Evolutionary conservation across 2,797 vertebrate genomes (phyloP).

Genomic region (Bradypodion ventrale): DNA sequence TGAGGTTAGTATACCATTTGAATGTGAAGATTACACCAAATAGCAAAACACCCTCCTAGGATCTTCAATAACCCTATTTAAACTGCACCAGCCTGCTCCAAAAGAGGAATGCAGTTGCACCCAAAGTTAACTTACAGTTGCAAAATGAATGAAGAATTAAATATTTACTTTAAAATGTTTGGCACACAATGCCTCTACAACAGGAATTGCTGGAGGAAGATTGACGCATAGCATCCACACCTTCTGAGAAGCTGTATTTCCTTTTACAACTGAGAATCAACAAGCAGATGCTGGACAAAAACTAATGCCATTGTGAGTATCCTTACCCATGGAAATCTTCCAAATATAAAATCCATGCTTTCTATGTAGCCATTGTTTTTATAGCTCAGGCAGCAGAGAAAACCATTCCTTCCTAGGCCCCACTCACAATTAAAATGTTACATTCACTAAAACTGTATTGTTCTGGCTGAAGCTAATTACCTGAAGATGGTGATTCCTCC

Average conservation of each 20-base stretch:
- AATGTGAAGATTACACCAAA: too few species aligned
- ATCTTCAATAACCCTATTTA: neutral
- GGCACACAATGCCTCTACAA: neutral
- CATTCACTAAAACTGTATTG: neutral
- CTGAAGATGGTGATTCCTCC: conserved; percentile 36
- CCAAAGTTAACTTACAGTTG: neutral
- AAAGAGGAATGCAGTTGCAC: too few species aligned
- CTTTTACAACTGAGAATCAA: neutral
- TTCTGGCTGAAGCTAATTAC: conserved; percentile 15
- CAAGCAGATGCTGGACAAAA: neutral
- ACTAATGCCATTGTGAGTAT: neutral
- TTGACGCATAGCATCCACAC: neutral
- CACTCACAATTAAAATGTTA: neutral
- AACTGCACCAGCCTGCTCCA: too few species aligned
- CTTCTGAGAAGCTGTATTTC: neutral
- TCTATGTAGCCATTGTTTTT: neutral
- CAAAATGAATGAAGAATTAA: too few species aligned
- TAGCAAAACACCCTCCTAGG: too few species aligned
- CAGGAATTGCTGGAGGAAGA: neutral
- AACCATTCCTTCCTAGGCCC: neutral
- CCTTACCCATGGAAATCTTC: neutral
- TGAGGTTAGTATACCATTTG: too few species aligned
- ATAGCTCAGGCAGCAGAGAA: neutral
- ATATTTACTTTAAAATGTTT: too few species aligned
- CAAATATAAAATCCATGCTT: neutral